These are phyloP conservation scores for Coenonympha arcania DNA, from an alignment of 2,888 invertebrate species.

Conservation along the genomic window DNA sequence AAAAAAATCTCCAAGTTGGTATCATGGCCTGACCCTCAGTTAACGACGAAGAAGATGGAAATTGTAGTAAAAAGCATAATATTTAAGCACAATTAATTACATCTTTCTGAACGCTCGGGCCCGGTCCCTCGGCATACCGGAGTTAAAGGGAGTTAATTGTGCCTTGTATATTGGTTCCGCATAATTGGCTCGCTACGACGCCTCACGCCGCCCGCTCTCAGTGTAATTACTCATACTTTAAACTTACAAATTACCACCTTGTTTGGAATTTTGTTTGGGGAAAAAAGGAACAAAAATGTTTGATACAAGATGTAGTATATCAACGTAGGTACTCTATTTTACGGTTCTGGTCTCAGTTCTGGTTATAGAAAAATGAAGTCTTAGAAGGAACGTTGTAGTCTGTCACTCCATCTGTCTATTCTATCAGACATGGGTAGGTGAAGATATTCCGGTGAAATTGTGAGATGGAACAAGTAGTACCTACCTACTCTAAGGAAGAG, in stretches of 20 bases:
- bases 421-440: no score
- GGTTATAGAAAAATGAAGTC: no score
- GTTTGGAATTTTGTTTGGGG: conserved; percentile 37
- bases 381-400: no score
- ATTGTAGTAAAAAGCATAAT: not conserved
- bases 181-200: conserved; percentile 59
- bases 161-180: conserved; percentile 59
- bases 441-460: no score
- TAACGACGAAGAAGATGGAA: not conserved
- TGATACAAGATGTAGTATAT: no score
- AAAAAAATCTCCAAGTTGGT: no score
- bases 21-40: no score
- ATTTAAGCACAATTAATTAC: not conserved
- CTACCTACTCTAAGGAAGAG: no score
- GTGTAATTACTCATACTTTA: conserved; percentile 60
- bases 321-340: no score
- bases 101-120: not conserved
- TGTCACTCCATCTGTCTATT: no score
- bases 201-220: conserved; percentile 34
- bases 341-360: no score
- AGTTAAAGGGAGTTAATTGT: conserved; percentile 34
- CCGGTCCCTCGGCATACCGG: conserved; percentile 26
- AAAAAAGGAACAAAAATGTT: conserved; percentile 28
- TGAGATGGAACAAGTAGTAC: no score
- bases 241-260: conserved; percentile 63